Percentiles rank a stretch among this genome's conserved stretches.
These are phyloP conservation scores for Oceanodroma leucorhoa DNA, from an alignment of 2,797 vertebrate genomes.

Conservation along the genomic window DNA sequence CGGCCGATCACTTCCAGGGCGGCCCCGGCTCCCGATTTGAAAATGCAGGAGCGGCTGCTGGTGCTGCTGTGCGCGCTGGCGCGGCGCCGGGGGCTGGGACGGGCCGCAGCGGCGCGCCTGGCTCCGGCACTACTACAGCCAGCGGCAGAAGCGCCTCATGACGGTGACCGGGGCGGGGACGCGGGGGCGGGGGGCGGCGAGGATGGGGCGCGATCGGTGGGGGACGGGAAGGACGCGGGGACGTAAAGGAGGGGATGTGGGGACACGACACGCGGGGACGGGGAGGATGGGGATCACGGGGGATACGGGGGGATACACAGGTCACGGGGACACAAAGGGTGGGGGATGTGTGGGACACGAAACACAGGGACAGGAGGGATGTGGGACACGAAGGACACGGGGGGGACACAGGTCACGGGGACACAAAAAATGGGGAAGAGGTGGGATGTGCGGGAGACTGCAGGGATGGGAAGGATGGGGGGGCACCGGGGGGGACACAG, in stretches of 20 bases:
- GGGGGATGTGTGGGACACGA: not conserved
- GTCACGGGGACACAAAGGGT: not conserved
- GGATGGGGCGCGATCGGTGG: not conserved
- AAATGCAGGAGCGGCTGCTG: constrained; percentile 69
- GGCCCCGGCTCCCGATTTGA: constrained; percentile 27
- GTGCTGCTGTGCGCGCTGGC: constrained; percentile 77
- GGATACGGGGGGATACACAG: not conserved
- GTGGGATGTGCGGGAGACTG: no score
- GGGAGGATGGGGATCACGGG: not conserved
- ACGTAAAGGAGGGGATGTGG: not conserved
- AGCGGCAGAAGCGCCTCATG: constrained; percentile 53
- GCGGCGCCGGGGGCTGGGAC: constrained; percentile 61
- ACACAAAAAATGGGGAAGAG: not conserved
- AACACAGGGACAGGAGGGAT: not conserved
- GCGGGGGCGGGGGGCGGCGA: not conserved
- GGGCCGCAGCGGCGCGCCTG: constrained; percentile 76
- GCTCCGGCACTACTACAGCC: constrained; percentile 79
- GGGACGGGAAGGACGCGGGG: not conserved
- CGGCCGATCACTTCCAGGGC: constrained; percentile 27
- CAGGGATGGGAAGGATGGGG: not conserved
- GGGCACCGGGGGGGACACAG: not conserved
- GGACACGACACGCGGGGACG: not conserved
- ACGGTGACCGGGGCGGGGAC: constrained; percentile 35
- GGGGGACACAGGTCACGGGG: not conserved
- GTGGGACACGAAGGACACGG: not conserved